These are phyloP conservation scores for Eupithecia subumbrata DNA, from an alignment of 2,888 invertebrate species.

Conservation along the genomic window DNA sequence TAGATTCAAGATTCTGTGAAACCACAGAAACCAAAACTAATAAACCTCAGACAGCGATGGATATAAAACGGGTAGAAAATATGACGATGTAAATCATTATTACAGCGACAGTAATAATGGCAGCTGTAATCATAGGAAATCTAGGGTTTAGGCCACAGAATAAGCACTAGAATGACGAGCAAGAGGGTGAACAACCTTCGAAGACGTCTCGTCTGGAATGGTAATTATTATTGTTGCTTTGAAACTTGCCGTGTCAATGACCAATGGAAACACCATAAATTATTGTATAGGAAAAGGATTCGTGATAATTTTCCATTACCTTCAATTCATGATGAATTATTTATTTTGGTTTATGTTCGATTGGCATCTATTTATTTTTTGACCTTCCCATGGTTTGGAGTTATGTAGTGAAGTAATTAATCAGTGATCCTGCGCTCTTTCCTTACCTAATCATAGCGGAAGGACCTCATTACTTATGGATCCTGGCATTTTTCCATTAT, in stretches of 20 bases:
- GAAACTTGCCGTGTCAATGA: constrained; percentile 54
- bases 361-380: background rate
- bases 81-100: constrained; percentile 7
- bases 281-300: constrained; percentile 7
- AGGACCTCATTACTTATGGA: background rate
- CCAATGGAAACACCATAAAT: constrained; percentile 37
- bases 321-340: background rate
- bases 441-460: background rate
- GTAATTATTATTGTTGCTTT: constrained; percentile 70
- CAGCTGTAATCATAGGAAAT: constrained; percentile 7
- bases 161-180: constrained; percentile 66
- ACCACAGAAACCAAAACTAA: background rate
- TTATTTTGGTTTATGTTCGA: background rate
- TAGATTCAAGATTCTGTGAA: background rate
- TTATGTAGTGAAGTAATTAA: background rate
- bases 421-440: background rate
- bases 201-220: constrained; percentile 75
- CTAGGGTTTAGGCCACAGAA: constrained; percentile 58
- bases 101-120: constrained; percentile 2
- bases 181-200: constrained; percentile 77
- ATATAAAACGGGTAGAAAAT: constrained; percentile 5
- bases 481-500: background rate
- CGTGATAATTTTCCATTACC: constrained; percentile 1
- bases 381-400: background rate
- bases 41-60: background rate